phyloP scores from a whole-genome alignment of 2,797 vertebrate genomes.

The Fistularia tabacaria region DNA sequence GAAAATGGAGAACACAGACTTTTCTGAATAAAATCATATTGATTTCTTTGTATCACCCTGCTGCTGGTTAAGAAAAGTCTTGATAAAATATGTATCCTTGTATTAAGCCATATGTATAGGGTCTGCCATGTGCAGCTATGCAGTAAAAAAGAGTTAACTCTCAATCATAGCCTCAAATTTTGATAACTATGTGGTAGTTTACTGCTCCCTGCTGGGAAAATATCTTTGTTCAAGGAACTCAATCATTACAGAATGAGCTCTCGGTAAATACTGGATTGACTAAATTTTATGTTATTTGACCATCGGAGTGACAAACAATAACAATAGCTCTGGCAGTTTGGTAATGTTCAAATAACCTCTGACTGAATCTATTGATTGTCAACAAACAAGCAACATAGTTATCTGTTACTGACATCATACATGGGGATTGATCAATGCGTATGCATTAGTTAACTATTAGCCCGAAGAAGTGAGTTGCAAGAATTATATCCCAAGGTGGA shows the following conservation, averaged over 20 bases:
- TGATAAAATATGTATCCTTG: no score
- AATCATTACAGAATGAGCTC: background rate
- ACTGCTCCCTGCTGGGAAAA: slow-evolving; percentile 24
- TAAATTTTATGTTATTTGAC: no score
- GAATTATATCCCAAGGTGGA: no score
- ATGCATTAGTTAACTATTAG: no score
- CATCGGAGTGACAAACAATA: background rate
- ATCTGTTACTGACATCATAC: no score
- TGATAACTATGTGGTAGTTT: slow-evolving; percentile 33
- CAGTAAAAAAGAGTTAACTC: slow-evolving; percentile 33
- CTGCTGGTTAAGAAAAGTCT: slow-evolving; percentile 12
- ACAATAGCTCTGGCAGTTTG: background rate
- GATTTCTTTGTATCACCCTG: no score
- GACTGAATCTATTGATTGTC: background rate
- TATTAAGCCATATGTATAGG: no score
- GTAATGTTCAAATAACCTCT: background rate
- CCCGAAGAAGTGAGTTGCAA: no score
- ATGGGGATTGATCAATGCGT: no score
- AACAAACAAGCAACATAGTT: no score
- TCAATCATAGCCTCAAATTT: slow-evolving; percentile 36
- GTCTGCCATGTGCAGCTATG: slow-evolving; percentile 16
- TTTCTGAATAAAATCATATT: no score
- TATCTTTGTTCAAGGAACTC: background rate
- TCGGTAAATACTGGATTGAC: background rate
- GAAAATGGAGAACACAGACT: no score